A percentile compares a stretch with the other conserved stretches of the same genome.
Evolutionary conservation across 92 coral and sea anemone genomes (phyloP).

Genomic region (Actinernus sp.): DNA sequence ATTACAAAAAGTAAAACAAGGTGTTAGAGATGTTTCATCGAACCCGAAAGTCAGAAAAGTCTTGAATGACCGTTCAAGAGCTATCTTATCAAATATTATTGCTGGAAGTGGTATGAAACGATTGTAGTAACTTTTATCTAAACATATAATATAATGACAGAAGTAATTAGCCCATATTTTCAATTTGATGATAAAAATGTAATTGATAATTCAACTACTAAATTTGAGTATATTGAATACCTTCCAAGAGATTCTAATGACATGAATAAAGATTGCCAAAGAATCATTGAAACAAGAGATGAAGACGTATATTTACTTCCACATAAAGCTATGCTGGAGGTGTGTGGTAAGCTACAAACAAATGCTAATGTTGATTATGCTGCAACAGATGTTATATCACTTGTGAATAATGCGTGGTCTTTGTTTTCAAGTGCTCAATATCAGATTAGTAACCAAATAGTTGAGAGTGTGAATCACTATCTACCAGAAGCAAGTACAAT

Average conservation of each 20-base stretch:
- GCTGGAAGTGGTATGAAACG: not conserved
- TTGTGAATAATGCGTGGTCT: not conserved
- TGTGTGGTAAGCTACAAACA: conserved; percentile 5
- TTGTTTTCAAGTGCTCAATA: not conserved
- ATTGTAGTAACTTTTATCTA: conserved; percentile 11
- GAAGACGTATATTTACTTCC: conserved; percentile 1
- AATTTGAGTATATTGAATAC: conserved; percentile 9
- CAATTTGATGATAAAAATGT: not conserved
- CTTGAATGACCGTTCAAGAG: not conserved
- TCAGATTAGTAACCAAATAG: conserved; percentile 5
- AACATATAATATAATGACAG: conserved; percentile 1
- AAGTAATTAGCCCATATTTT: conserved; percentile 14
- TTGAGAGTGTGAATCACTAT: not conserved
- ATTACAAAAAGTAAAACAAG: not conserved
- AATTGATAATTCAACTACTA: not conserved
- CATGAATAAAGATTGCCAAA: conserved; percentile 2
- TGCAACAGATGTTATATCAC: not conserved
- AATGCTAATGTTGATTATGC: conserved; percentile 8
- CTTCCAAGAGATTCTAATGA: conserved; percentile 3
- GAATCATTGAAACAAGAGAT: not conserved
- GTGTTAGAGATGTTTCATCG: not conserved
- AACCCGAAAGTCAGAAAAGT: conserved; percentile 5
- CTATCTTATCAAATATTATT: conserved; percentile 2
- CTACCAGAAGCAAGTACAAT: not conserved
- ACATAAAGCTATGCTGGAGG: not conserved